phyloP scores from a whole-genome alignment of 1,140 invertebrate genomes.

The Orius insidiosus region DNA sequence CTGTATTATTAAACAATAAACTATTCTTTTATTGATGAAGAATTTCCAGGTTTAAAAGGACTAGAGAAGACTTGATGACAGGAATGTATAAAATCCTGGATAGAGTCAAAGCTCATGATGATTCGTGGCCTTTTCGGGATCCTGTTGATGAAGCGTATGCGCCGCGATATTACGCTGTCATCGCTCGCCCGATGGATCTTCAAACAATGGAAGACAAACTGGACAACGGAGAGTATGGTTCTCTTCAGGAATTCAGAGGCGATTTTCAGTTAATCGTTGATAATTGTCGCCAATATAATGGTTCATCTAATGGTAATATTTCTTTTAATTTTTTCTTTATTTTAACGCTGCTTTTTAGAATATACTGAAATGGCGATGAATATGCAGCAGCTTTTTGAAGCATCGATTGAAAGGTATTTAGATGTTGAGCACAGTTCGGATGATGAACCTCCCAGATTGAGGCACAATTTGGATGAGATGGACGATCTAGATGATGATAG shows the following conservation, averaged over 20 bases:
- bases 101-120: constrained; percentile 63
- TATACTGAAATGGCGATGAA: constrained; percentile 77
- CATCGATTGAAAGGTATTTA: constrained; percentile 59
- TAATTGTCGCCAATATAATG: constrained; percentile 82
- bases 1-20: constrained; percentile 33
- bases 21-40: background rate
- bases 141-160: constrained; percentile 82
- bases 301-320: constrained; percentile 65
- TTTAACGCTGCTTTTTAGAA: constrained; percentile 39
- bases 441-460: constrained; percentile 44
- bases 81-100: constrained; percentile 80
- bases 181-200: constrained; percentile 69
- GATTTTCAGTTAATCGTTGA: constrained; percentile 83
- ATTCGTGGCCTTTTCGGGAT: constrained; percentile 83
- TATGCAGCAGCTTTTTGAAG: constrained; percentile 58
- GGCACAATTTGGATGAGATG: constrained; percentile 34
- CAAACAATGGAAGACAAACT: constrained; percentile 74
- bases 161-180: constrained; percentile 66
- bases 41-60: constrained; percentile 47
- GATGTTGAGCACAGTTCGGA: constrained; percentile 54
- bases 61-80: constrained; percentile 63
- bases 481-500: constrained; percentile 6
- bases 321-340: constrained; percentile 1
- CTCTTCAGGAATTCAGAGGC: constrained; percentile 58
- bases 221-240: constrained; percentile 59